Conservation (phyloP, 2,888 invertebrate species). For the Atethmia centrago region DNA sequence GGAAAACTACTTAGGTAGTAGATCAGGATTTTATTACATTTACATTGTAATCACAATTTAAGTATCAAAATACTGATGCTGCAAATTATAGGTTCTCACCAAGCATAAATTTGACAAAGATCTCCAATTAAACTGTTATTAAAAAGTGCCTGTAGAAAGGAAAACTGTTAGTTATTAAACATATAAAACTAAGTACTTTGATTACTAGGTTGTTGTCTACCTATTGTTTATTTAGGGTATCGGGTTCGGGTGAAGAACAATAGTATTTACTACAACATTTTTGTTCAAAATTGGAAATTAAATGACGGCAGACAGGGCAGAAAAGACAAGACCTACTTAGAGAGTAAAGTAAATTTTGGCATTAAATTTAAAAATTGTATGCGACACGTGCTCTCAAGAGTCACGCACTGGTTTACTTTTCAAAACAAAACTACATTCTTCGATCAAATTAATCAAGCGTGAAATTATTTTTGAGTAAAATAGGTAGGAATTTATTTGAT, state of each 20-base stretch:
- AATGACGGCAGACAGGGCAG: background rate
- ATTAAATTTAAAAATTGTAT: background rate
- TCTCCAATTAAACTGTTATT: background rate
- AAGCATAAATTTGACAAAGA: background rate
- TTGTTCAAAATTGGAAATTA: background rate
- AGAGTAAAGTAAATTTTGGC: background rate
- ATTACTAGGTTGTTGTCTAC: background rate
- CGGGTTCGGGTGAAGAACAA: too few species aligned
- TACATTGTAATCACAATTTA: background rate
- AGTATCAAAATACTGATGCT: background rate
- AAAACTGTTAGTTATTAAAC: background rate
- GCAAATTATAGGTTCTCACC: background rate
- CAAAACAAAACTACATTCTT: conserved; percentile 1
- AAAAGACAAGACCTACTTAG: background rate
- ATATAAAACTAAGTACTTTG: background rate
- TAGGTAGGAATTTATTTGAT: background rate
- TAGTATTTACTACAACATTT: background rate
- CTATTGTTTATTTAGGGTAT: background rate
- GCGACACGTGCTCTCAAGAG: background rate
- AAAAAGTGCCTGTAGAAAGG: background rate
- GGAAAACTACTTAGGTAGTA: background rate
- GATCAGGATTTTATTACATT: background rate
- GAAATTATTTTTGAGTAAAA: conserved; percentile 1
- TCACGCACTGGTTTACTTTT: background rate
- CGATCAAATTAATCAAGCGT: conserved; percentile 25